phyloP scores from a whole-genome alignment of 2,797 vertebrate species.

The Brachyalestes nurse region DNA sequence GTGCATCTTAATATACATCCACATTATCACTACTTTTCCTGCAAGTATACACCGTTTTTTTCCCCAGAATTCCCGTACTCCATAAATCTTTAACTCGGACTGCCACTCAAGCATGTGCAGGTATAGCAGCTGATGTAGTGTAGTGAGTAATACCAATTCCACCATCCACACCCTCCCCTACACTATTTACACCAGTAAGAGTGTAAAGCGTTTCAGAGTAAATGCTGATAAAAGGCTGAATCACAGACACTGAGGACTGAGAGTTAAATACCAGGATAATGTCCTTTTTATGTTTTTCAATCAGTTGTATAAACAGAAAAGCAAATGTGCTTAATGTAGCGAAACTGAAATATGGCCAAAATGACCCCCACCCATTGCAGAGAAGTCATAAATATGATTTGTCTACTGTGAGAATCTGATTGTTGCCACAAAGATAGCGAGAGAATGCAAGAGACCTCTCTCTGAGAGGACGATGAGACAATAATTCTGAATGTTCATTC shows the following conservation, averaged over 20 bases:
- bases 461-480: neutral
- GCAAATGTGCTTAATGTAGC: neutral
- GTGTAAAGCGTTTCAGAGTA: too few relatives aligned
- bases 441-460: too few relatives aligned
- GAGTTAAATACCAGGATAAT: neutral
- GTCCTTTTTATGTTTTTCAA: neutral
- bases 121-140: too few relatives aligned
- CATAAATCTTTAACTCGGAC: slow-evolving; percentile 29
- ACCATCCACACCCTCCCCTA: too few relatives aligned
- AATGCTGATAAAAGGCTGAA: too few relatives aligned
- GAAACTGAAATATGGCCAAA: neutral
- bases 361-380: neutral
- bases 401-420: neutral
- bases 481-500: slow-evolving; percentile 50
- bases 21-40: neutral
- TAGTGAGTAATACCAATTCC: too few relatives aligned
- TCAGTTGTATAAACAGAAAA: neutral
- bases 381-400: slow-evolving; percentile 3
- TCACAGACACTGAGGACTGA: too few relatives aligned
- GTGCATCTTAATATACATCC: neutral
- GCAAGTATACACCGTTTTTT: slow-evolving; percentile 1
- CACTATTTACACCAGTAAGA: too few relatives aligned
- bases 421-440: neutral
- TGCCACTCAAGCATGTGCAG: slow-evolving; percentile 22
- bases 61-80: neutral